These are phyloP conservation scores for Acrobasis repandana DNA, from an alignment of 2,888 invertebrate genomes.

Conservation along the genomic window DNA sequence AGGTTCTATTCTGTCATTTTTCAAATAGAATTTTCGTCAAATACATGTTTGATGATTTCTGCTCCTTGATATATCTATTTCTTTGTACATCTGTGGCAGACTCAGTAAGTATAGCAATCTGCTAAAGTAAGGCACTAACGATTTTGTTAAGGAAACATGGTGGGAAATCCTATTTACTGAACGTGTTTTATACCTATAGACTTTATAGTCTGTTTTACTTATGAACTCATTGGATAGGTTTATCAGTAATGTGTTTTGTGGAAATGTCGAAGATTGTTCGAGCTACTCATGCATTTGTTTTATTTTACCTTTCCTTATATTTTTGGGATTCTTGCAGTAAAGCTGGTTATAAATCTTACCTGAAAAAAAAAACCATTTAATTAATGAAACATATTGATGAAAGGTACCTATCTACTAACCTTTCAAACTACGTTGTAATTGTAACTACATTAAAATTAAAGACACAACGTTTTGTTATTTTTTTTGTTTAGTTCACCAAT, in stretches of 20 bases:
- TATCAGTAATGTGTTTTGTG: too few relatives aligned
- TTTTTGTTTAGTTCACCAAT: too few relatives aligned
- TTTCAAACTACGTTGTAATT: background rate
- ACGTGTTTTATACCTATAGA: background rate
- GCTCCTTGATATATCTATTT: background rate
- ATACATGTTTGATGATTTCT: background rate
- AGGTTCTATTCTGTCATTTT: too few relatives aligned
- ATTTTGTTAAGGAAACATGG: background rate
- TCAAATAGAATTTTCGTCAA: too few relatives aligned
- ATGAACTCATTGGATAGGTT: too few relatives aligned
- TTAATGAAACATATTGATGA: background rate
- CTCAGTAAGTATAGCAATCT: slow-evolving; percentile 16
- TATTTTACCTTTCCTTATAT: background rate
- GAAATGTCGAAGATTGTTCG: too few relatives aligned
- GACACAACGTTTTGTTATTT: too few relatives aligned
- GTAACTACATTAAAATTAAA: too few relatives aligned
- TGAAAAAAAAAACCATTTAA: background rate
- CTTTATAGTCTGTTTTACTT: too few relatives aligned
- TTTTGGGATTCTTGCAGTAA: background rate
- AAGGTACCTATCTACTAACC: too few relatives aligned
- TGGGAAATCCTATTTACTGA: background rate
- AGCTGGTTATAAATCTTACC: background rate
- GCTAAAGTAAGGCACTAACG: slow-evolving; percentile 11
- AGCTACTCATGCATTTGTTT: too few relatives aligned
- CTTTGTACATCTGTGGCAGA: background rate